phyloP scores from a whole-genome alignment of 1,140 invertebrate genomes.

The Rhagoletis pomonella region DNA sequence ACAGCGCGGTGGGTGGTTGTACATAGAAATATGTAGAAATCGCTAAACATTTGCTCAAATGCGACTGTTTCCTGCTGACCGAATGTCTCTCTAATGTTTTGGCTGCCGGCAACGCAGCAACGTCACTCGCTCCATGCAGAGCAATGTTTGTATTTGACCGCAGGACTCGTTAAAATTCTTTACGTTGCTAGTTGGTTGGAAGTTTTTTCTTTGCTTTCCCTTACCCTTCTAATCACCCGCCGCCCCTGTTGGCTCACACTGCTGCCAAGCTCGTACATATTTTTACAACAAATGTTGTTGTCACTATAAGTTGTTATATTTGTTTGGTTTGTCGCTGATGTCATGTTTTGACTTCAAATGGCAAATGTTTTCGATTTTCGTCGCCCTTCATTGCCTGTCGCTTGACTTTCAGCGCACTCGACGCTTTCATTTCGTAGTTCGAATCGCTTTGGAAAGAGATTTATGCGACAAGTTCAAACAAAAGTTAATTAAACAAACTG shows the following conservation, averaged over 20 bases:
- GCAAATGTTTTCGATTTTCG: constrained; percentile 47
- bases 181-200: constrained; percentile 31
- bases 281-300: constrained; percentile 18
- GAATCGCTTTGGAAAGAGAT: constrained; percentile 48
- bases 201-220: neutral
- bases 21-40: neutral
- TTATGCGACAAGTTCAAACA: constrained; percentile 51
- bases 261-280: neutral
- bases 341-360: constrained; percentile 51
- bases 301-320: constrained; percentile 31
- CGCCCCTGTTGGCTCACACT: neutral
- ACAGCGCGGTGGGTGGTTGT: neutral
- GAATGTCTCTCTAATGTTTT: neutral
- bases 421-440: neutral
- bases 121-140: neutral
- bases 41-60: constrained; percentile 27
- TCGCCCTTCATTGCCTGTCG: constrained; percentile 17
- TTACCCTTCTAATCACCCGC: too few relatives aligned
- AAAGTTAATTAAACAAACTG: constrained; percentile 52
- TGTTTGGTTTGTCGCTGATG: constrained; percentile 29
- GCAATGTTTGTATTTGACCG: constrained; percentile 26
- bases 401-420: neutral
- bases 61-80: neutral
- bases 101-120: neutral
- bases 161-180: constrained; percentile 49